Conservation (phyloP, 53 echinoderm and acorn worm genomes). For the Paracentrotus lividus region DNA sequence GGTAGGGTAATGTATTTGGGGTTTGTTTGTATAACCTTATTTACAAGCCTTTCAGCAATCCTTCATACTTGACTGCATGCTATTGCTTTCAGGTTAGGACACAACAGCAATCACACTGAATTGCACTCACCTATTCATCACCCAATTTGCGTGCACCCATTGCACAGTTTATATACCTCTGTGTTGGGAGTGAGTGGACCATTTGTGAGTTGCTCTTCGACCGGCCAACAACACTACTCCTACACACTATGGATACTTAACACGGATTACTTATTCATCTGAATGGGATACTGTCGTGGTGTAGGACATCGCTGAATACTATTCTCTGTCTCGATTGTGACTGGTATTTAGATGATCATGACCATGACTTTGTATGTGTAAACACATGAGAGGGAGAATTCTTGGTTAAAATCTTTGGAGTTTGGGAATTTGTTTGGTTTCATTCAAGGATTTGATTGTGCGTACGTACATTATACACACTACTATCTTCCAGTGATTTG, state of each 20-base stretch:
- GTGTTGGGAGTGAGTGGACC: background rate
- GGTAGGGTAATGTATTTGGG: constrained; percentile 4
- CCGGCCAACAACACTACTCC: background rate
- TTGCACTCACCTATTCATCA: background rate
- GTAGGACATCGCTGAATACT: background rate
- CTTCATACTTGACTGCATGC: constrained; percentile 28
- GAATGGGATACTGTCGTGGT: background rate
- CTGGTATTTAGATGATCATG: background rate
- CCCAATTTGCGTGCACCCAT: background rate
- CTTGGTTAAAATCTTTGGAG: background rate
- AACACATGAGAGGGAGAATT: background rate
- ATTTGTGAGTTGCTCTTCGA: background rate
- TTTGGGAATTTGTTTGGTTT: background rate
- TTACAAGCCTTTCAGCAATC: constrained; percentile 29
- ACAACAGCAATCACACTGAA: background rate
- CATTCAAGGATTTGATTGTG: background rate
- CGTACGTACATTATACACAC: background rate
- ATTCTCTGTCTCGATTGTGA: background rate
- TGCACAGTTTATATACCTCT: background rate
- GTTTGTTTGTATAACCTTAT: constrained; percentile 56
- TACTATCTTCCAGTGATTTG: constrained; percentile 9
- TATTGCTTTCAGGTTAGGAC: background rate
- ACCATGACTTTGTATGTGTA: constrained; percentile 2
- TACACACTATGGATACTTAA: background rate
- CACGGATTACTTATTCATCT: constrained; percentile 15